Percentiles rank a stretch among this genome's conserved stretches.
These are phyloP conservation scores for Drosophila mayri DNA, from an alignment of 1,140 invertebrate genomes.

Conservation along the genomic window DNA sequence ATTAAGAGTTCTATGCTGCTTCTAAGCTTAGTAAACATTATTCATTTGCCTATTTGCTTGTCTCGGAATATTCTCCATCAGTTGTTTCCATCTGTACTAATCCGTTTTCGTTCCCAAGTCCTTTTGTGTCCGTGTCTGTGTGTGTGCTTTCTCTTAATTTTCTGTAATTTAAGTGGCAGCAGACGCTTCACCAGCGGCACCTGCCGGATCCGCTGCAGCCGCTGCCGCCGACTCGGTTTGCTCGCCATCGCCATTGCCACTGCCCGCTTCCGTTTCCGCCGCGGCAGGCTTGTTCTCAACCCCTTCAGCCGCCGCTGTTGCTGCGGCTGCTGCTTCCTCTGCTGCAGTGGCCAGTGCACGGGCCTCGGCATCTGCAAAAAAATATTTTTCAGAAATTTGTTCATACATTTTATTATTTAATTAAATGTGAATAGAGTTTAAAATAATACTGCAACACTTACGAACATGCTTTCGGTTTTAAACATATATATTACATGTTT, in stretches of 20 bases:
- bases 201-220: slow-evolving; percentile 18
- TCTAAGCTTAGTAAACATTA: slow-evolving; percentile 40
- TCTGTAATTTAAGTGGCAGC: slow-evolving; percentile 45
- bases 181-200: slow-evolving; percentile 29
- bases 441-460: background rate
- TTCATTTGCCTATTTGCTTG: slow-evolving; percentile 19
- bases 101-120: slow-evolving; percentile 25
- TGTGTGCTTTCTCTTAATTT: slow-evolving; percentile 10
- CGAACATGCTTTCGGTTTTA: background rate
- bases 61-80: slow-evolving; percentile 13
- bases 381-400: background rate
- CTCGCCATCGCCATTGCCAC: background rate
- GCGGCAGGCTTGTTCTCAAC: slow-evolving; percentile 33
- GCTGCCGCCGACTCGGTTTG: slow-evolving; percentile 13
- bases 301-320: slow-evolving; percentile 28
- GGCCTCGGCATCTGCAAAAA: slow-evolving; percentile 65
- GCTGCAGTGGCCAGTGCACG: slow-evolving; percentile 70
- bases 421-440: background rate
- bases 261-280: slow-evolving; percentile 50
- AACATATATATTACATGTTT: too few species aligned
- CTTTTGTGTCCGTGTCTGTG: slow-evolving; percentile 8
- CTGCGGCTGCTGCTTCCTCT: slow-evolving; percentile 58
- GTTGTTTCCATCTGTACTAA: slow-evolving; percentile 32
- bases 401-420: background rate
- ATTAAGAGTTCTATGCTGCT: slow-evolving; percentile 38